Evolutionary conservation across 2,888 invertebrate genomes (phyloP).

Genomic region (Heliothis peltigera): DNA sequence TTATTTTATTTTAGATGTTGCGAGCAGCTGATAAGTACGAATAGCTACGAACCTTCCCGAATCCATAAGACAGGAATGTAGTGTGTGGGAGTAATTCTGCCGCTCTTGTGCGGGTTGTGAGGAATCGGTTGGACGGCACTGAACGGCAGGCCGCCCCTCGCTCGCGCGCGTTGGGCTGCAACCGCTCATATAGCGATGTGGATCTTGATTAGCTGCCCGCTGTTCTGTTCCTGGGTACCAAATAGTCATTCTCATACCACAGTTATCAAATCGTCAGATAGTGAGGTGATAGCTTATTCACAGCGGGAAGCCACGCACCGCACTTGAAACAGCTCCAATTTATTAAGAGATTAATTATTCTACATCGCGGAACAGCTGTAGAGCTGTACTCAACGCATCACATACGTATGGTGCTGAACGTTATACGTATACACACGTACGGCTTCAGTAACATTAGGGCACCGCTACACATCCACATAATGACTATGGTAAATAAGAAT

Average conservation of each 20-base stretch:
- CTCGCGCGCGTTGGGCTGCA: slow-evolving; percentile 1
- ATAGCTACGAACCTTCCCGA: neutral
- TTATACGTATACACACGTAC: neutral
- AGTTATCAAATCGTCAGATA: neutral
- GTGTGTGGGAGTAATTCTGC: neutral
- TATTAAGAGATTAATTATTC: slow-evolving; percentile 1
- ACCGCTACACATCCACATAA: neutral
- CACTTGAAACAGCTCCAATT: neutral
- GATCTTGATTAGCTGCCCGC: neutral
- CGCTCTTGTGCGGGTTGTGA: slow-evolving; percentile 1
- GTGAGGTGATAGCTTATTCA: neutral
- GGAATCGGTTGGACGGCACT: slow-evolving; percentile 7
- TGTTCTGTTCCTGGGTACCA: neutral
- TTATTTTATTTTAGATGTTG: neutral
- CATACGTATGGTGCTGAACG: neutral
- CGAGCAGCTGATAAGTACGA: neutral
- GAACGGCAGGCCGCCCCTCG: slow-evolving; percentile 9
- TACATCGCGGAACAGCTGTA: neutral
- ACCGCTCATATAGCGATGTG: slow-evolving; percentile 7
- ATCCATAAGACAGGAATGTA: neutral
- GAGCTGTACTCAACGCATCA: neutral
- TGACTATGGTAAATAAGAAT: too few species aligned
- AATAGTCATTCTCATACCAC: too few species aligned
- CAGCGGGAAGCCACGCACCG: neutral
- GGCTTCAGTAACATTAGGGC: neutral